Base-by-base conservation (phyloP, 2,113 vertebrate species). In the Poecilia latipinna region DNA sequence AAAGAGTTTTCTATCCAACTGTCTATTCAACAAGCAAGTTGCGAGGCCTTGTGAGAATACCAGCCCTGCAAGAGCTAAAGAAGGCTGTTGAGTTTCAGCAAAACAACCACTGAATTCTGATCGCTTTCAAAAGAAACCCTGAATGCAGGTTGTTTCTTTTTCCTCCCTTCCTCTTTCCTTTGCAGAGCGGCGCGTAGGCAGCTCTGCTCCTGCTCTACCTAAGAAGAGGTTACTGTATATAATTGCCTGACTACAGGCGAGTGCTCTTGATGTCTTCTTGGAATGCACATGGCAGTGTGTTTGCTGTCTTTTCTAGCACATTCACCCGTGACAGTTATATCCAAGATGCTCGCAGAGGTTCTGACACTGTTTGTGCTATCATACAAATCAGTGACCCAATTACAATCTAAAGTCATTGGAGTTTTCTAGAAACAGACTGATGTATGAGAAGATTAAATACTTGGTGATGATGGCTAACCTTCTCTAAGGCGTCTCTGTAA, bases 351-450 rank as follows among this genome's bases (percentile, higher is more conserved):
- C 24, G 2, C 3, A 24, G 39, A 2, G 60, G 32, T 75, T 78
- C 63, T 74, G n/a, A 17, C 12, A 67, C n/a, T 66, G 60, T 68
- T 74, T 57, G n/a, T 67, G 5, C 22, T 12, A 31, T 39, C 63
- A 70, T 35, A 70, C 28, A 74, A 80, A 83, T 74, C 32, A 80
- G 39, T 54, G 68, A 78, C 69, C 73, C 68, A 75, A 83, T 83
- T 71, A 62, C 64, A 65, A 65, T 76, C 31, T 74, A 63, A 84
- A 77, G 72, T 69, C 61, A 80, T 72, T 62, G 12, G 3, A 32
- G 12, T 73, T 57, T 68, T 42, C 68, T 42, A 8, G 35, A 37
- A 82, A 57, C 22, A 68, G 29, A 51, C 12, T 42, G 26, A 72
- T 71, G 60, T 4, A 37, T 13, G 13, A n/a, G 7, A 72, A 24